A percentile compares a stretch with the other conserved stretches of the same genome.
phyloP scores from a whole-genome alignment of 2,113 vertebrate genomes.

The Beaufortia kweichowensis region DNA sequence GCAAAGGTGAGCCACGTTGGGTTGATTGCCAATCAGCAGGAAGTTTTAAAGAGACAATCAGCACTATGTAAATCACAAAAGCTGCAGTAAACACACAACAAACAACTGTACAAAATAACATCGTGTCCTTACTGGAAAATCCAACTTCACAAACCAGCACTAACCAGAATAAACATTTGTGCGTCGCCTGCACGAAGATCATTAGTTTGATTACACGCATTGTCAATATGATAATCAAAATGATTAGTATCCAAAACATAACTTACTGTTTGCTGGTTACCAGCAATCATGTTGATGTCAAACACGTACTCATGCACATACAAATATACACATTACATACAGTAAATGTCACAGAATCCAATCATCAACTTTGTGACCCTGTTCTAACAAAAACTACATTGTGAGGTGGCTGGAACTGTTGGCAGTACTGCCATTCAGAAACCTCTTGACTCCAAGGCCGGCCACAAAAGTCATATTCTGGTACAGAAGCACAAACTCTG shows the following conservation, averaged over 20 bases:
- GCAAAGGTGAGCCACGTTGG: not conserved
- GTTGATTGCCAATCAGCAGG: conserved; percentile 7
- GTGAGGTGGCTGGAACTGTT: conserved; percentile 18
- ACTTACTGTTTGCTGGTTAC: too few relatives aligned
- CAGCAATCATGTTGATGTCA: too few relatives aligned
- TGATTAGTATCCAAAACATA: too few relatives aligned
- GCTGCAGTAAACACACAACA: not conserved
- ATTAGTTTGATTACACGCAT: too few relatives aligned
- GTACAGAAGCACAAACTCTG: not conserved
- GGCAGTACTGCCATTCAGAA: conserved; percentile 10
- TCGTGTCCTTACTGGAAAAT: too few relatives aligned
- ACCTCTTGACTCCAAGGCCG: not conserved
- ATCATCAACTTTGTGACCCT: conserved; percentile 28
- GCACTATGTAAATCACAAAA: not conserved
- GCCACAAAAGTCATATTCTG: conserved; percentile 1
- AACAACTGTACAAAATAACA: too few relatives aligned
- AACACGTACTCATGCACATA: not conserved
- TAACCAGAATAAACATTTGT: too few relatives aligned
- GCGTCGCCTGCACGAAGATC: too few relatives aligned
- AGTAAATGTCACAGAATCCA: conserved; percentile 29
- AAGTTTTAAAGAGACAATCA: not conserved
- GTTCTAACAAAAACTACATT: conserved; percentile 31
- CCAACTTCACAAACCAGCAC: too few relatives aligned
- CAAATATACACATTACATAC: not conserved
- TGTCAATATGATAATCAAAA: too few relatives aligned